Evolutionary conservation across 2,113 vertebrate genomes (phyloP).

Genomic region (Merops nubicus): DNA sequence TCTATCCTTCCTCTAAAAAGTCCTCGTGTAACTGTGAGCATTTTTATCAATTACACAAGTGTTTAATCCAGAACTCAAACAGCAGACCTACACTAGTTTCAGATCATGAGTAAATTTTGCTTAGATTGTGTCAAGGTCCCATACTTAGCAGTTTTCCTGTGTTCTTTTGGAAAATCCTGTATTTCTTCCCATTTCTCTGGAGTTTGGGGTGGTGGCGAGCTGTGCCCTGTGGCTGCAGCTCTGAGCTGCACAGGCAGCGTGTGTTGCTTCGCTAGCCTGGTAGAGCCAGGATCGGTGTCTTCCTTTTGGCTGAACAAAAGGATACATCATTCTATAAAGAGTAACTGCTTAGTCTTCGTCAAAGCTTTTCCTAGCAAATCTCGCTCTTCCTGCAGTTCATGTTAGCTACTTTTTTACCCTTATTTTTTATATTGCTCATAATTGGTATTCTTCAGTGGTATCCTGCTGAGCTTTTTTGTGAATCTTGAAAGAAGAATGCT

Average conservation of each 20-base stretch:
- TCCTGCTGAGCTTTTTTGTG: neutral
- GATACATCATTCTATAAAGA: neutral
- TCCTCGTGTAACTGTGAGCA: neutral
- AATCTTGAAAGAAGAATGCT: constrained; percentile 17
- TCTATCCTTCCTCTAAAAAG: neutral
- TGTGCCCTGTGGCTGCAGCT: neutral
- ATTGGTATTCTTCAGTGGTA: neutral
- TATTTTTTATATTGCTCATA: neutral
- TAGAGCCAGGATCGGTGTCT: neutral
- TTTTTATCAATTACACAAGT: neutral
- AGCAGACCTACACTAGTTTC: neutral
- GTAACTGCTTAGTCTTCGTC: neutral
- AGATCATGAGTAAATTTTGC: neutral
- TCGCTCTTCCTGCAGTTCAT: neutral
- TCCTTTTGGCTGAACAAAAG: neutral
- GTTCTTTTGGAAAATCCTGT: neutral
- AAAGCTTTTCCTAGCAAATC: neutral
- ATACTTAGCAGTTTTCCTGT: neutral
- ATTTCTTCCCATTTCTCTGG: neutral
- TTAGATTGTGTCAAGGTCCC: neutral
- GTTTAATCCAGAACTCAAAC: neutral
- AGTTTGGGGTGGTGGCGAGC: neutral
- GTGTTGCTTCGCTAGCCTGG: neutral
- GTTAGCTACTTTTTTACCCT: neutral
- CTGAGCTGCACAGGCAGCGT: neutral